Evolutionary conservation across 1,140 invertebrate species (phyloP).

Genomic region (Vanessa atalanta): DNA sequence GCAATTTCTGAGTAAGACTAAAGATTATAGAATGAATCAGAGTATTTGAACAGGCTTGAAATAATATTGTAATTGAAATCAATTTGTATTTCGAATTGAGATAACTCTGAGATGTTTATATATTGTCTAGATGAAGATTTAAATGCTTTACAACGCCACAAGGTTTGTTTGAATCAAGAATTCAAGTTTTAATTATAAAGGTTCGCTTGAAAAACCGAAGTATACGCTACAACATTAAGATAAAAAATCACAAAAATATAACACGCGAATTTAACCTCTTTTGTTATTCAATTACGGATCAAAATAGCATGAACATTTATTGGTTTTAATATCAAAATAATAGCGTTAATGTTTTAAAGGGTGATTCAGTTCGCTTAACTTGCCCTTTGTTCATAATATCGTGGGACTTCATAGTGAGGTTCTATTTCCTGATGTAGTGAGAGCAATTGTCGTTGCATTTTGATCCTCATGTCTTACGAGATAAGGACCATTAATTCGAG

Average conservation of each 20-base stretch:
- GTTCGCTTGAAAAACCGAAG: constrained; percentile 19
- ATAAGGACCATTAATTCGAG: background rate
- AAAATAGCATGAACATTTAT: background rate
- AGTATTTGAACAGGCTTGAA: no score
- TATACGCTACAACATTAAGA: background rate
- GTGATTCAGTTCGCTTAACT: constrained; percentile 8
- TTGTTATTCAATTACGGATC: background rate
- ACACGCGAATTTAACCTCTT: background rate
- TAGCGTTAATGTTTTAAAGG: constrained; percentile 4
- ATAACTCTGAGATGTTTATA: background rate
- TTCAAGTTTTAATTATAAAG: constrained; percentile 39
- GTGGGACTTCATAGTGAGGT: background rate
- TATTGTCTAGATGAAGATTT: constrained; percentile 1
- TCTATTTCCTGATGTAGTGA: background rate
- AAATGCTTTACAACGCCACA: constrained; percentile 20
- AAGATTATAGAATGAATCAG: no score
- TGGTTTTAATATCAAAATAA: background rate
- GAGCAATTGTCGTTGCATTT: background rate
- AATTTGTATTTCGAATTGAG: background rate
- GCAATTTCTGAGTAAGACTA: no score
- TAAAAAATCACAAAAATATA: background rate
- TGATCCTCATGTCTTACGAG: background rate
- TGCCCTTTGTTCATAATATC: constrained; percentile 11
- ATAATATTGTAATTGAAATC: background rate
- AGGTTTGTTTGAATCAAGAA: constrained; percentile 27